Evolutionary conservation across 2,888 invertebrate species (phyloP).

Genomic region (Liopterus haemorrhoidalis): DNA sequence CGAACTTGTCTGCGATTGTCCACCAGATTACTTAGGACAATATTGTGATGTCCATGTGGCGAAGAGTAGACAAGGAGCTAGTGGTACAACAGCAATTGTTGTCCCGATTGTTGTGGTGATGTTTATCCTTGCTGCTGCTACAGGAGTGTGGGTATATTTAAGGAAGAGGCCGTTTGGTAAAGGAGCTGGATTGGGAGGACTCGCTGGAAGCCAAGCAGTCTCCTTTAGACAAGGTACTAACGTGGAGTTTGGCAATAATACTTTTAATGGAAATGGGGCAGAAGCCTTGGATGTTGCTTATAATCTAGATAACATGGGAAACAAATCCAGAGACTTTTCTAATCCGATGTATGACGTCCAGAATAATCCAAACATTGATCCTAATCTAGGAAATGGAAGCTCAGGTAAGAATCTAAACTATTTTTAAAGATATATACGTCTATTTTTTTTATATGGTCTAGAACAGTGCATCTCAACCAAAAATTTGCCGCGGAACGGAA

Average conservation of each 20-base stretch:
- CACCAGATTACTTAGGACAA: slow-evolving; percentile 63
- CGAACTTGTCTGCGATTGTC: slow-evolving; percentile 66
- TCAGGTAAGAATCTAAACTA: slow-evolving; percentile 44
- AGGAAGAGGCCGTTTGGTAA: slow-evolving; percentile 80
- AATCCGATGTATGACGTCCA: slow-evolving; percentile 97
- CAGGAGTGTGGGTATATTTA: slow-evolving; percentile 75
- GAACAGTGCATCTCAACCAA: neutral
- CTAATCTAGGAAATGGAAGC: slow-evolving; percentile 54
- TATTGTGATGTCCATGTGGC: slow-evolving; percentile 65
- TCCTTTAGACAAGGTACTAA: slow-evolving; percentile 91
- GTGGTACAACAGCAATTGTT: slow-evolving; percentile 66
- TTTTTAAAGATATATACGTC: neutral
- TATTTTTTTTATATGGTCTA: slow-evolving; percentile 5
- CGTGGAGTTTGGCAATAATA: slow-evolving; percentile 73
- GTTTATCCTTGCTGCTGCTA: slow-evolving; percentile 63
- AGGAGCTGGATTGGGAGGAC: slow-evolving; percentile 68
- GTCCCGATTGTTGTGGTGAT: slow-evolving; percentile 77
- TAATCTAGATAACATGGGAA: slow-evolving; percentile 67
- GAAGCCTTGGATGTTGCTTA: slow-evolving; percentile 73
- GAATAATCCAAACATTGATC: slow-evolving; percentile 52
- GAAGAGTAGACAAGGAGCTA: slow-evolving; percentile 51
- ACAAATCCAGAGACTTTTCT: slow-evolving; percentile 86
- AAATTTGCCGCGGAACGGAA: neutral
- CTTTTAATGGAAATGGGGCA: slow-evolving; percentile 51
- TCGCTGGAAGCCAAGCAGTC: slow-evolving; percentile 83